phyloP scores from a whole-genome alignment of 2,113 vertebrate genomes.

The Burhinus bistriatus region DNA sequence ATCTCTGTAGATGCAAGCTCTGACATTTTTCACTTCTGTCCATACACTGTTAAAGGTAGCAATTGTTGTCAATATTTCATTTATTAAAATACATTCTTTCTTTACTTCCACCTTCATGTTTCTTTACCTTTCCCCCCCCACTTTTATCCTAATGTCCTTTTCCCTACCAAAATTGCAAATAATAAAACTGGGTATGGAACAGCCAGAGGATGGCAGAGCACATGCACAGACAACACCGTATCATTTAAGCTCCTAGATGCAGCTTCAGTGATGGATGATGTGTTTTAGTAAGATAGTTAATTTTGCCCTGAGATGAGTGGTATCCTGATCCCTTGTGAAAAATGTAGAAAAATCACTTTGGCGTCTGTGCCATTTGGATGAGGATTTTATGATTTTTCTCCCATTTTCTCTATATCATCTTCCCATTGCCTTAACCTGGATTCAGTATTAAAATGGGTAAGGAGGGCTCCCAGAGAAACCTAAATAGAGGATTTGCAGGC shows the following conservation, averaged over 20 bases:
- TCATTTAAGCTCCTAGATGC: not conserved
- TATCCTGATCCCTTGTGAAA: not conserved
- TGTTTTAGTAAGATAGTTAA: not conserved
- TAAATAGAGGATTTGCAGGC: not conserved
- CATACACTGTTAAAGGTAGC: not conserved
- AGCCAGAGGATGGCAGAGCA: not conserved
- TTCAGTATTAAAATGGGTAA: not conserved
- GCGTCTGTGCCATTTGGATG: not conserved
- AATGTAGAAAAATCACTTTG: not conserved
- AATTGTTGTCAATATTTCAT: not conserved
- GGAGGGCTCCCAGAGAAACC: not conserved
- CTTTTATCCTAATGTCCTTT: not conserved
- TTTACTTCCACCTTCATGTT: not conserved
- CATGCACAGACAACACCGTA: accelerated
- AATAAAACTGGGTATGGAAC: not conserved
- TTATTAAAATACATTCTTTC: not conserved
- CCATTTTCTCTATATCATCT: not conserved
- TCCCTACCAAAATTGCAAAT: not conserved
- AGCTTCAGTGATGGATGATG: not conserved
- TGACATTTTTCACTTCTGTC: not conserved
- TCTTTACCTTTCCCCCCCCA: not conserved
- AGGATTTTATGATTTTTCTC: not conserved
- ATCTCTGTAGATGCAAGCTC: not conserved
- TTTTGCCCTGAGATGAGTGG: not conserved
- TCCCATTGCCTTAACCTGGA: not conserved